Evolutionary conservation across 2,113 vertebrate species (phyloP), one percentile per base, ranked within the genome.

Genomic region (Salminus brasiliensis): DNA sequence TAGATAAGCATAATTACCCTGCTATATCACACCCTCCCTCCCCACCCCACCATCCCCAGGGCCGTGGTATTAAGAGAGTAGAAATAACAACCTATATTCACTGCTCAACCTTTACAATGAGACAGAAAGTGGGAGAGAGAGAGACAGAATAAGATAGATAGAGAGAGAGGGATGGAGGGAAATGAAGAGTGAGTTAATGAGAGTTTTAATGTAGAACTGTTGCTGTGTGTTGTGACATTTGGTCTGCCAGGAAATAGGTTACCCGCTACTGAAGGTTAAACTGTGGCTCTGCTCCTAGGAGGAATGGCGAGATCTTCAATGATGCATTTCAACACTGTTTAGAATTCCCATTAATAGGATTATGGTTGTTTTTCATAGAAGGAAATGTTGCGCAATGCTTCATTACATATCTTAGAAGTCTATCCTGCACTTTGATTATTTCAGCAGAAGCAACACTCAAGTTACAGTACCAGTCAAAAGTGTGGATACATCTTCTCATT

Each of bases 191-290:
- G 36, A 77, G 32, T 81, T 87, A 88, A 89, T 89, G 86, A 87
- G 85, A 89, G 88, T 87, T 84, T 78, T 87, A 87, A 90, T 90
- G 82, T 81, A 1, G 67, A 84, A 84, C 82, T 88, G 80, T 87
- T 86, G 81, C 83, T 77, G 83, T 84, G 88, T 88, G 52, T 92
- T 89, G 36, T 92, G 91, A 89, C 91, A 89, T 91, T 92, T 90
- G 70, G 79, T 60, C 86, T 89, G 87, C 85, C 88, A 88, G 79
- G 73, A 71, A 90, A 88, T 84, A 86, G 84, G 62, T 69, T 71
- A 41, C 66, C 25, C 62, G 72, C 72, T 77, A 79, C 16, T 80
- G 57, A 81, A 85, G 76, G 68, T 80, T 52, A 72, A 66, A 55
- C 45, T 79, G 52, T 32, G 30, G 70, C 71, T 71, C 27, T 36